Conservation (phyloP, 2,888 invertebrate genomes). For the Pyrgus malvae region DNA sequence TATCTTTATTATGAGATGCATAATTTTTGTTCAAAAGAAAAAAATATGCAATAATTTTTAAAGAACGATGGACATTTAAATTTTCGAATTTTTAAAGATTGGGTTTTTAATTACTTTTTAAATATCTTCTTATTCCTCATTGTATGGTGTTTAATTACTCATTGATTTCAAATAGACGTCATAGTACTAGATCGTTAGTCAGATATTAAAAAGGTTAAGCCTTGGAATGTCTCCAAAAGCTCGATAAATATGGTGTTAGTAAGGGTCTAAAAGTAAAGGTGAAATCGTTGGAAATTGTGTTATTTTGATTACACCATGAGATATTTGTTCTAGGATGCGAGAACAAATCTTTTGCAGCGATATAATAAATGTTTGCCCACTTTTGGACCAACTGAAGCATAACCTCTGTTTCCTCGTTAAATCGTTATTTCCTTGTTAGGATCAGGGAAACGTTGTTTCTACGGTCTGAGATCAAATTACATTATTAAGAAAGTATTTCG, state of each 20-base stretch:
- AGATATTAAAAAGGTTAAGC: background rate
- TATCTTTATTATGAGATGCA: too few relatives aligned
- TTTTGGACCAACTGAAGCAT: conserved; percentile 5
- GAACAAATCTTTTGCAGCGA: conserved; percentile 21
- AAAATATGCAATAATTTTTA: too few relatives aligned
- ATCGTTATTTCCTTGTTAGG: conserved; percentile 6
- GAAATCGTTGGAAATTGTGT: conserved; percentile 23
- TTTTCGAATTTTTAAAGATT: too few relatives aligned
- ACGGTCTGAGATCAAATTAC: background rate
- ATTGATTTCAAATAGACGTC: too few relatives aligned
- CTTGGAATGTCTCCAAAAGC: background rate
- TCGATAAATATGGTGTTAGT: background rate
- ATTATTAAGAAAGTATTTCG: background rate
- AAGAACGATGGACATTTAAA: too few relatives aligned
- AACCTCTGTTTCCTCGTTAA: background rate
- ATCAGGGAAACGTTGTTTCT: conserved; percentile 1
- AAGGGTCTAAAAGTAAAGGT: conserved; percentile 13
- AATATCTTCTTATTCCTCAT: too few relatives aligned
- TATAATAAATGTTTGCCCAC: conserved; percentile 24
- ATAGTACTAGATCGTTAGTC: too few relatives aligned
- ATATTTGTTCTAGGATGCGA: conserved; percentile 24
- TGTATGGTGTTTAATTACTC: too few relatives aligned
- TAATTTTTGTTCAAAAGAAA: too few relatives aligned
- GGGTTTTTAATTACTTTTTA: too few relatives aligned
- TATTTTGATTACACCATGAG: conserved; percentile 22